Percentiles rank a stretch among this genome's conserved stretches.
Evolutionary conservation across 2,797 vertebrate species (phyloP).

Genomic region (Gadopsis marmoratus): DNA sequence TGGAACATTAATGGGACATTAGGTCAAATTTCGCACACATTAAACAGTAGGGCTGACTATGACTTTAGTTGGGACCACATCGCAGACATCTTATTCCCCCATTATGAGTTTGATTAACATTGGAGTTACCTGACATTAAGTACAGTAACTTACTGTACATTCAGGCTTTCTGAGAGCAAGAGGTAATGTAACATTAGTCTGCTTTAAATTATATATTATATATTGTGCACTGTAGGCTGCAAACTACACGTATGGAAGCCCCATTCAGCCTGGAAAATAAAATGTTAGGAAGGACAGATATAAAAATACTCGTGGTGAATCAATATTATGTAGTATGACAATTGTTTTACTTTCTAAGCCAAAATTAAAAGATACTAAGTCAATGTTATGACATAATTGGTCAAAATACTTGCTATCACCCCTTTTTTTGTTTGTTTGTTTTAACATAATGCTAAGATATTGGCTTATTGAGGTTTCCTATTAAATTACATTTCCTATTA

Average conservation of each 20-base stretch:
- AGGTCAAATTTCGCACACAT: no score
- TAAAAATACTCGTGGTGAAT: background rate
- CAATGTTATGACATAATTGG: background rate
- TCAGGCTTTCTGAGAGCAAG: background rate
- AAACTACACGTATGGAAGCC: background rate
- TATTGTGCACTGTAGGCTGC: no score
- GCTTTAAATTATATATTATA: background rate
- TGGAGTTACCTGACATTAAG: background rate
- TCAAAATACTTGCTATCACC: background rate
- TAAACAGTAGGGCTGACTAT: no score
- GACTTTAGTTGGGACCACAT: no score
- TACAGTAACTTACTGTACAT: no score
- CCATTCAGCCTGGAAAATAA: background rate
- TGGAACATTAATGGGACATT: background rate
- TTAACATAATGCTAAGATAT: background rate
- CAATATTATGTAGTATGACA: background rate
- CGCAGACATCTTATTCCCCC: no score
- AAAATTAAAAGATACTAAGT: background rate
- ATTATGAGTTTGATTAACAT: background rate
- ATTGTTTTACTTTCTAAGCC: background rate
- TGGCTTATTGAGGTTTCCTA: no score
- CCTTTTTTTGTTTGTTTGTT: background rate
- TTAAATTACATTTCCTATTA: no score
- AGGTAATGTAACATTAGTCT: background rate
- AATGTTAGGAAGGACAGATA: background rate